Conservation (phyloP, 2,888 invertebrate species). For the Drosophila mettleri region DNA sequence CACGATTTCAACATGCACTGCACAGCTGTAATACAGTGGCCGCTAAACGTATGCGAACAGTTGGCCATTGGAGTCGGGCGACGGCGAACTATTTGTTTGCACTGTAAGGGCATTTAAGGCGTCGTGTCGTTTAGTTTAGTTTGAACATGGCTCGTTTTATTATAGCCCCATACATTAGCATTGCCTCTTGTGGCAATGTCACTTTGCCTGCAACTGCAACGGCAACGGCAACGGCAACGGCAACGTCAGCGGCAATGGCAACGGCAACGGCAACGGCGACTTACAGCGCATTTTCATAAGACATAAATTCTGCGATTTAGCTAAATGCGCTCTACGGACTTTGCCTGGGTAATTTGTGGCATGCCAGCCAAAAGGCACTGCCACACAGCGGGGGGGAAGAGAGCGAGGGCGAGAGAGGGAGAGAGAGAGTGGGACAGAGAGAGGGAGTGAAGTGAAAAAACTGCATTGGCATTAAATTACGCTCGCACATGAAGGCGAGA, state of each 20-base stretch:
- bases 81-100: background rate
- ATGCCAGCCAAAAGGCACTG: constrained; percentile 26
- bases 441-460: constrained; percentile 26
- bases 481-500: constrained; percentile 34
- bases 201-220: constrained; percentile 48
- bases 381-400: constrained; percentile 1
- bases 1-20: background rate
- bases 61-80: background rate
- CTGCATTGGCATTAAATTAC: constrained; percentile 77
- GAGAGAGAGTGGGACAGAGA: constrained; percentile 5
- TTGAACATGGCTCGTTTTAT: constrained; percentile 22
- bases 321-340: constrained; percentile 76
- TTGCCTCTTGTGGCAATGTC: constrained; percentile 63
- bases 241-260: constrained; percentile 19
- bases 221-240: constrained; percentile 2
- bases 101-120: constrained; percentile 27
- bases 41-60: background rate
- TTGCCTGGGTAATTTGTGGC: constrained; percentile 75
- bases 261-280: constrained; percentile 7
- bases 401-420: constrained; percentile 9
- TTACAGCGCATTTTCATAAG: constrained; percentile 73
- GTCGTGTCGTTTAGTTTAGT: constrained; percentile 9
- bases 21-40: constrained; percentile 1
- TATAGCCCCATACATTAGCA: constrained; percentile 52
- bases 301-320: constrained; percentile 79